A percentile compares a stretch with the other conserved stretches of the same genome.
Conservation (phyloP, 2,888 invertebrate genomes). For the Drosophila crucigera region DNA sequence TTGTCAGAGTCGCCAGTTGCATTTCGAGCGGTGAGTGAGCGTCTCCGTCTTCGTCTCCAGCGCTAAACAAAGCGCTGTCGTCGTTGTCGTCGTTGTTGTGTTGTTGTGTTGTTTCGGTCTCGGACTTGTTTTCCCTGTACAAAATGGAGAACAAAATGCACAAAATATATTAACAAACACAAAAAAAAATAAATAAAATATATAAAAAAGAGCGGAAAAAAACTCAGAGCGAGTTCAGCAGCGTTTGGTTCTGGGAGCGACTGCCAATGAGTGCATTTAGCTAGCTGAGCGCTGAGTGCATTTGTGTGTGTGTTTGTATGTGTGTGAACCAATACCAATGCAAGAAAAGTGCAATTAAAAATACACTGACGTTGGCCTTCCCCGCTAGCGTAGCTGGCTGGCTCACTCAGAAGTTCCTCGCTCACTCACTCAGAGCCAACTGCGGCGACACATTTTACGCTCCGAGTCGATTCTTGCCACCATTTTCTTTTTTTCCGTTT, state of each 20-base stretch:
- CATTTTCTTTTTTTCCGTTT: conserved; percentile 68
- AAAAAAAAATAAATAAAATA: conserved; percentile 26
- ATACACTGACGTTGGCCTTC: conserved; percentile 67
- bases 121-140: conserved; percentile 67
- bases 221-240: conserved; percentile 50
- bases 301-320: conserved; percentile 15
- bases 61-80: conserved; percentile 62
- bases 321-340: conserved; percentile 38
- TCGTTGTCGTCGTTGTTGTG: conserved; percentile 18
- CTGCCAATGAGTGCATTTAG: conserved; percentile 48
- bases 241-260: conserved; percentile 47
- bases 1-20: conserved; percentile 76
- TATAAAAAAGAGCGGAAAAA: conserved; percentile 24
- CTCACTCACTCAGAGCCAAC: conserved; percentile 40
- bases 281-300: conserved; percentile 43
- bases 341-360: conserved; percentile 71
- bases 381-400: conserved; percentile 26
- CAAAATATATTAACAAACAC: conserved; percentile 34
- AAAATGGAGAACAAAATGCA: conserved; percentile 76
- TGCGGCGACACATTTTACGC: conserved; percentile 58
- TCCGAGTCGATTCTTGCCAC: conserved; percentile 57
- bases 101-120: conserved; percentile 37
- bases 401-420: conserved; percentile 45
- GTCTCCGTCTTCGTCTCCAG: conserved; percentile 70
- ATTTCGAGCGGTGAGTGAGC: conserved; percentile 81